Conservation (phyloP, 2,797 vertebrate genomes). For the Enteromius radiatus region DNA sequence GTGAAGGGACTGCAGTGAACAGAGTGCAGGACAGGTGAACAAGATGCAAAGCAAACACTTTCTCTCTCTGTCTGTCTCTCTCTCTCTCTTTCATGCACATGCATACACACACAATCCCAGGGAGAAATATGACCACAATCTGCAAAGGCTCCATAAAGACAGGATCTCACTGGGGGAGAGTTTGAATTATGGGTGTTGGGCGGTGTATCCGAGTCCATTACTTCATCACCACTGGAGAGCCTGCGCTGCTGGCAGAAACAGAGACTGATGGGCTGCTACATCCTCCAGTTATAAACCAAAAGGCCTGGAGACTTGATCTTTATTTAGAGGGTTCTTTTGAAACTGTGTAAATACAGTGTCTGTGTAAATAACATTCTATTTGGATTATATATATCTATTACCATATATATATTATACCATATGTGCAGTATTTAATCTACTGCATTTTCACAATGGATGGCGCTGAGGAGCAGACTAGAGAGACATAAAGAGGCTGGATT, state of each 20-base stretch:
- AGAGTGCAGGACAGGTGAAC: constrained; percentile 66
- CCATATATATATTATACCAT: neutral
- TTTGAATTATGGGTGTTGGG: constrained; percentile 53
- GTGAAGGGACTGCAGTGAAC: constrained; percentile 76
- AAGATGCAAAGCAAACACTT: constrained; percentile 59
- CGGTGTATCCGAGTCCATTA: constrained; percentile 41
- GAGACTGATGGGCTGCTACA: constrained; percentile 60
- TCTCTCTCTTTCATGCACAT: constrained; percentile 5
- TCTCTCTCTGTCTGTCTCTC: constrained; percentile 46
- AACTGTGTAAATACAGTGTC: neutral
- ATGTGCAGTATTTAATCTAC: constrained; percentile 37
- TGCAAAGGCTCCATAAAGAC: constrained; percentile 50
- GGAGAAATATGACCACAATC: constrained; percentile 58
- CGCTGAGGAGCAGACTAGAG: neutral
- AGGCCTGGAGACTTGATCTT: constrained; percentile 55
- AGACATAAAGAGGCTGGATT: constrained; percentile 35
- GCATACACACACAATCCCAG: constrained; percentile 8
- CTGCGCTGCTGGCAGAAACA: constrained; percentile 51
- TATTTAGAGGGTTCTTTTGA: constrained; percentile 54
- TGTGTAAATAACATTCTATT: constrained; percentile 17
- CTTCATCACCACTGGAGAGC: constrained; percentile 54
- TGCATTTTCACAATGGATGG: neutral
- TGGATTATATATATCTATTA: neutral
- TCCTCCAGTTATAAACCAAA: constrained; percentile 58
- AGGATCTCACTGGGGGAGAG: constrained; percentile 23